Conservation (phyloP, 1,140 invertebrate species). For the Thaumatotibia leucotreta region DNA sequence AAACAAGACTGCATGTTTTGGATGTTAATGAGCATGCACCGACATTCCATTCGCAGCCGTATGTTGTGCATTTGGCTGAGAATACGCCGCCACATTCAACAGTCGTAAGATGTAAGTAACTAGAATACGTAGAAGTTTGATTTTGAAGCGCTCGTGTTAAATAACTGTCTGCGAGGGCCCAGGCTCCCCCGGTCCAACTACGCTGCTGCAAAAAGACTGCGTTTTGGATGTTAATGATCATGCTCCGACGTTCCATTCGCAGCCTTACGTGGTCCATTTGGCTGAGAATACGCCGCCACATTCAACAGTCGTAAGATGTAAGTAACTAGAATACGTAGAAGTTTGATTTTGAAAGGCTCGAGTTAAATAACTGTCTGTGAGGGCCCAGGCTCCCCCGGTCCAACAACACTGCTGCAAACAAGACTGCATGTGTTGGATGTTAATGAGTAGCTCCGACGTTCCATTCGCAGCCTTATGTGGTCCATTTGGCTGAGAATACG, state of each 20-base stretch:
- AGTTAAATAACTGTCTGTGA: no score
- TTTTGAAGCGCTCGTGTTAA: no score
- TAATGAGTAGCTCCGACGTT: no score
- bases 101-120: constrained; percentile 81
- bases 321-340: constrained; percentile 11
- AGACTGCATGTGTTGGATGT: no score
- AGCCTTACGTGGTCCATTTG: constrained; percentile 85
- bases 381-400: no score
- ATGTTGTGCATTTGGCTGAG: constrained; percentile 87
- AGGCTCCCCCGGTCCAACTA: constrained; percentile 85
- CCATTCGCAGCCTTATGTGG: no score
- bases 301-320: constrained; percentile 84
- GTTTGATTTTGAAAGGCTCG: no score
- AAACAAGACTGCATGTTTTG: neutral
- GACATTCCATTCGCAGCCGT: constrained; percentile 89
- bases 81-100: constrained; percentile 87
- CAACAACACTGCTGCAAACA: no score
- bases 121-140: no score
- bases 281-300: constrained; percentile 91
- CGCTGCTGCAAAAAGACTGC: constrained; percentile 62
- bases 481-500: no score
- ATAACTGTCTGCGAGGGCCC: constrained; percentile 89
- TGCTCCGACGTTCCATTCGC: constrained; percentile 90
- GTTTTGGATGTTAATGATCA: constrained; percentile 87
- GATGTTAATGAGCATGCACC: constrained; percentile 92